These are phyloP conservation scores for Tichodroma muraria DNA, from an alignment of 2,113 vertebrate genomes.

Conservation along the genomic window DNA sequence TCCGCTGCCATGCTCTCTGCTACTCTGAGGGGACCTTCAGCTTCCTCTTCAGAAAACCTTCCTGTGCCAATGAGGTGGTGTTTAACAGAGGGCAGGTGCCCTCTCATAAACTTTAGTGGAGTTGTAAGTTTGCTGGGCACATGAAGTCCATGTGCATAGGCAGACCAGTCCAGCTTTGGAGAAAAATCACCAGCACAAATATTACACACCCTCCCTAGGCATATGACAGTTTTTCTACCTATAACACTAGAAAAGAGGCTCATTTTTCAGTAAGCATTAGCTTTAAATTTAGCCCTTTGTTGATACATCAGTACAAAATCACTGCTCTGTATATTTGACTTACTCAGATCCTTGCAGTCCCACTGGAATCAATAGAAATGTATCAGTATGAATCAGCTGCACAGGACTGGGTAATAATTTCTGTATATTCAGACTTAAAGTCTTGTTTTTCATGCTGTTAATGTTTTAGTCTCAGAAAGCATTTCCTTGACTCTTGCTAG, in stretches of 20 bases:
- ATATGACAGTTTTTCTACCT: background rate
- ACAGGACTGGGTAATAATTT: background rate
- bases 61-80: background rate
- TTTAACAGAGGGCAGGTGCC: background rate
- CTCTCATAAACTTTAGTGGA: background rate
- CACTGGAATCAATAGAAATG: background rate
- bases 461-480: background rate
- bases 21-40: background rate
- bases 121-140: background rate
- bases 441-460: background rate
- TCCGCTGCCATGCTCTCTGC: background rate
- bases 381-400: background rate
- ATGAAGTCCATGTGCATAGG: rapidly evolving
- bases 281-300: background rate
- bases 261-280: background rate
- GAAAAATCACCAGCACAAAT: background rate
- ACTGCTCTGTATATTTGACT: background rate
- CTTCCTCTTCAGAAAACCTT: background rate
- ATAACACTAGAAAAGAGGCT: background rate
- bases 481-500: background rate
- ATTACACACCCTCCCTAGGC: background rate
- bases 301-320: background rate
- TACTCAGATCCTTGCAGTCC: background rate
- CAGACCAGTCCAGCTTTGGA: background rate
- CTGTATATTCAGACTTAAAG: background rate